Percentiles rank a stretch among this genome's conserved stretches.
phyloP scores from a whole-genome alignment of 2,113 vertebrate species.

The Cephalopterus ornatus region DNA sequence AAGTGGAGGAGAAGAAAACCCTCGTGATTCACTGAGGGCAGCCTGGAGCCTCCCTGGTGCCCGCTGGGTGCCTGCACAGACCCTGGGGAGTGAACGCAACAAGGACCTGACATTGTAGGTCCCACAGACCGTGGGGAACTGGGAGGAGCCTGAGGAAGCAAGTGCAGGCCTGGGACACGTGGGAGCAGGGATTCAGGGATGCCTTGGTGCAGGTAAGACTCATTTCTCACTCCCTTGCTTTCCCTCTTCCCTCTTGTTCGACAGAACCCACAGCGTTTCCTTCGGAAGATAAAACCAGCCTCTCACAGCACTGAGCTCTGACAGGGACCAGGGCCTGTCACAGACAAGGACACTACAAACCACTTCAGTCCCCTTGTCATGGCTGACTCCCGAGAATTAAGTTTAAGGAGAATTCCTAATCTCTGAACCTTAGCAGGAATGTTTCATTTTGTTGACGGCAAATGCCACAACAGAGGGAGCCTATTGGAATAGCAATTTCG shows the following conservation, averaged over 20 bases:
- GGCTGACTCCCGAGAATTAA: not conserved
- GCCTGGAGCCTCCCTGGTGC: not conserved
- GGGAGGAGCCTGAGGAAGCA: not conserved
- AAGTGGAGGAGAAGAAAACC: not conserved
- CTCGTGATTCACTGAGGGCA: not conserved
- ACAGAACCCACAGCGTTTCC: not conserved
- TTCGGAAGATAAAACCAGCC: not conserved
- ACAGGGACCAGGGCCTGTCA: not conserved
- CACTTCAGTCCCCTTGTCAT: not conserved
- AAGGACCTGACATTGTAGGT: fast-evolving
- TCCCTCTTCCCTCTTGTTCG: not conserved
- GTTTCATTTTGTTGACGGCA: not conserved
- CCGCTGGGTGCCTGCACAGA: too few species aligned
- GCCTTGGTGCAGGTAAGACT: not conserved
- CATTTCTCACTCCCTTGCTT: not conserved
- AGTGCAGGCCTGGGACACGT: fast-evolving
- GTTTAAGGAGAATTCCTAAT: not conserved
- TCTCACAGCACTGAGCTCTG: not conserved
- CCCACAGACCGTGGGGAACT: not conserved
- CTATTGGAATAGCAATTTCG: not conserved
- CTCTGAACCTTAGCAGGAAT: not conserved
- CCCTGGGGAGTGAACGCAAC: not conserved
- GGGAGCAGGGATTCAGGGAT: not conserved
- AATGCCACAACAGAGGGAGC: not conserved
- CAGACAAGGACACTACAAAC: not conserved